Evolutionary conservation across 2,888 invertebrate genomes (phyloP), one percentile per base, ranked within the genome.

Genomic region (Mongoloraphidia duomilia): DNA sequence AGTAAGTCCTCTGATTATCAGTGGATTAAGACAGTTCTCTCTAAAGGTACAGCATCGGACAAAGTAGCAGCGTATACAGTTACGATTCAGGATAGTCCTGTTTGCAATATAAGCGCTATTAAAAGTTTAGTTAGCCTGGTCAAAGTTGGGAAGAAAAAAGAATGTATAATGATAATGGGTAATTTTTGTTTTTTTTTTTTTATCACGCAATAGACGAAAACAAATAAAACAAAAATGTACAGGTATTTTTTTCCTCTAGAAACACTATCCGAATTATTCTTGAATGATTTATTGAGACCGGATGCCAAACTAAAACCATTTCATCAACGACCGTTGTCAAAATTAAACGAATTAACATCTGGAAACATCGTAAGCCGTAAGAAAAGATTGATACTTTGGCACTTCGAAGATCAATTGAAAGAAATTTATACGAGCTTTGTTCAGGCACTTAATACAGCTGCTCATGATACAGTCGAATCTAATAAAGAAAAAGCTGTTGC

Each of bases 391-490:
- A 77, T 82, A 9, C 66, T 79, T 49, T 97, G 95, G 94, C 80
- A 83, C 60, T 96, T 84, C 66, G 97, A 97, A 64, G 85, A 86
- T 61, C 83, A 88, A 59, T 66, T 97, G 2, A 91, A 90, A 63
- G 80, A 84, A 54, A 69, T 63, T n/a, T 73, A 70, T 52, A 57
- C 71, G 56, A 72, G 71, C 2, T 92, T 86, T 62, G 73, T 92
- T 9, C 73, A 78, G 46, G 76, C 83, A 0, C 59, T 93, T 41
- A 82, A 84, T 60, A 75, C 72, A 43, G 79, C 87, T 51, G 80
- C 85, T 0, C 81, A 84, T 50, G 90, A 91, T 60, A 79, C 84
- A 0, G 78, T 92, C 0, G 85, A 88, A 47, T 75, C 79, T 0
- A 84, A 86, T 56, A 84, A 87, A 61, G 83, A 85, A 62, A 88